phyloP scores from a whole-genome alignment of 2,797 vertebrate genomes.

The Eremophila alpestris region DNA sequence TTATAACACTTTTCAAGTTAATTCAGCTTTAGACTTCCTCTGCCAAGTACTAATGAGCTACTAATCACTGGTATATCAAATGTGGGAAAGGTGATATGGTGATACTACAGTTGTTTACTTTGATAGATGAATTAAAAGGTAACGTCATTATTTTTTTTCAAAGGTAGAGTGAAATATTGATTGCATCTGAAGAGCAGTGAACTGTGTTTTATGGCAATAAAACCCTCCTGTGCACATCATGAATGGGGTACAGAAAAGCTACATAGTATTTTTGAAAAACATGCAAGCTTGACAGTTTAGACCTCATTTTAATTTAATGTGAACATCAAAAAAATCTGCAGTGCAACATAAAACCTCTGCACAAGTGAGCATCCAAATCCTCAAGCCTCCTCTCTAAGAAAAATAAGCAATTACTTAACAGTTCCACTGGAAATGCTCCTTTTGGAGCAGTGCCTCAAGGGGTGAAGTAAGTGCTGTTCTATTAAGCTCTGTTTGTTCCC shows the following conservation, averaged over 20 bases:
- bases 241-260: background rate
- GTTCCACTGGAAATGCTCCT: background rate
- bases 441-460: background rate
- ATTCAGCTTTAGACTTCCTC: background rate
- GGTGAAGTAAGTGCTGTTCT: background rate
- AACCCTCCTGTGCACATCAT: rapidly evolving
- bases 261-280: background rate
- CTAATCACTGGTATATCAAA: background rate
- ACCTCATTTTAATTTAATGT: background rate
- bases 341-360: background rate
- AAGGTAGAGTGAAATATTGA: background rate
- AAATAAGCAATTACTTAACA: background rate
- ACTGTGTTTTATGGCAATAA: background rate
- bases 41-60: background rate
- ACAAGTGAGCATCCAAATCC: background rate
- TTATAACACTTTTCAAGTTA: background rate
- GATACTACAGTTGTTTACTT: background rate
- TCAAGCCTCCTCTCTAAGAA: background rate
- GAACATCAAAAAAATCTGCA: background rate
- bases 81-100: background rate
- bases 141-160: background rate
- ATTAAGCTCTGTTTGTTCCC: background rate
- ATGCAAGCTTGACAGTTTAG: background rate
- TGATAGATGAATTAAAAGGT: background rate
- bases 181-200: background rate